Percentiles rank a stretch among this genome's conserved stretches.
Conservation (phyloP, 2,113 vertebrate genomes). For the Scytalopus superciliaris region DNA sequence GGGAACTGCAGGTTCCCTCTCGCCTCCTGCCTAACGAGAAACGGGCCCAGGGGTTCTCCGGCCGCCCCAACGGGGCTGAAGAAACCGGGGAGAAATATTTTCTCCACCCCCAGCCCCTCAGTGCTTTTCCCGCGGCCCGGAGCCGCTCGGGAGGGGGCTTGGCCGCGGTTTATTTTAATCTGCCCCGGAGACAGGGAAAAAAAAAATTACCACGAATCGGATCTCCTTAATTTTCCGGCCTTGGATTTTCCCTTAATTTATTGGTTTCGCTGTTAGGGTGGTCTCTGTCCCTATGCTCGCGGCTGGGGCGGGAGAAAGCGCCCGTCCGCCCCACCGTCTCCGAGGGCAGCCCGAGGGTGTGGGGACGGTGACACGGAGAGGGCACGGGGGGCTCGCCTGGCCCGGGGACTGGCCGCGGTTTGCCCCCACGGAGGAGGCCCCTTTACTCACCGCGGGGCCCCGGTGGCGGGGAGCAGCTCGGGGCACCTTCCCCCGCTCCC, state of each 20-base stretch:
- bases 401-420: not conserved
- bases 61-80: not conserved
- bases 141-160: not conserved
- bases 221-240: not conserved
- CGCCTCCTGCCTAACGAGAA: slow-evolving; percentile 33
- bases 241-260: not conserved
- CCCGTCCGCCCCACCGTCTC: not conserved
- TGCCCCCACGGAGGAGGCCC: not conserved
- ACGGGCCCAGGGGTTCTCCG: not conserved
- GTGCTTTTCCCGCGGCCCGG: not conserved
- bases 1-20: not conserved
- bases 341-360: not conserved
- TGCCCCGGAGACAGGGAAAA: rapidly evolving
- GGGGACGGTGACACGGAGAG: not conserved
- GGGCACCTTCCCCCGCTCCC: not conserved
- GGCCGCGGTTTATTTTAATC: not conserved
- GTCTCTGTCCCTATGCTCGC: not conserved
- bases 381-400: not conserved
- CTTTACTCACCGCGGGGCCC: not conserved
- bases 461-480: not conserved
- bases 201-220: not conserved
- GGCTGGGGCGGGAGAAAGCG: not conserved
- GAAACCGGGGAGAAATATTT: not conserved
- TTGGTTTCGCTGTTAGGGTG: not conserved
- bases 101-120: not conserved